Evolutionary conservation across 1,140 invertebrate genomes (phyloP).

Genomic region (Hypothenemus hampei): DNA sequence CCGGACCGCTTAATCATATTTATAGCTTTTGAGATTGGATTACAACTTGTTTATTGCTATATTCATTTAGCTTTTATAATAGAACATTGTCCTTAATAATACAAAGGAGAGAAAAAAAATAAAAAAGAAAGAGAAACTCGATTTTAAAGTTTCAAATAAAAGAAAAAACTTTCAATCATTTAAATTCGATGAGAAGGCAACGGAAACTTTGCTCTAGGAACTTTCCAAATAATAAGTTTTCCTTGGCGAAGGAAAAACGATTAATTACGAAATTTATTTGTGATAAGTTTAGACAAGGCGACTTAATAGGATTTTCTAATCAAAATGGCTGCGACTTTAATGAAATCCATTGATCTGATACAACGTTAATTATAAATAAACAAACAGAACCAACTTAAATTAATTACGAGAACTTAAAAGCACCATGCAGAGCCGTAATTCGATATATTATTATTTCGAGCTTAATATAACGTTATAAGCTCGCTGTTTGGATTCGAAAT

Average conservation of each 20-base stretch:
- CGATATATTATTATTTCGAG: slow-evolving; percentile 23
- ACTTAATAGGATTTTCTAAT: slow-evolving; percentile 39
- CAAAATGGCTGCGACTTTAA: slow-evolving; percentile 39
- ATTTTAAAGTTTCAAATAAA: slow-evolving; percentile 1
- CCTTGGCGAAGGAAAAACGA: slow-evolving; percentile 27
- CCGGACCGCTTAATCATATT: slow-evolving; percentile 13
- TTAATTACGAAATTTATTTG: slow-evolving; percentile 37
- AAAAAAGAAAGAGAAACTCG: background rate
- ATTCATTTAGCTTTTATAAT: background rate
- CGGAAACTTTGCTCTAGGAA: slow-evolving; percentile 8
- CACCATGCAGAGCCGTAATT: slow-evolving; percentile 18
- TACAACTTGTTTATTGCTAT: slow-evolving; percentile 4
- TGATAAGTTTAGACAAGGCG: slow-evolving; percentile 28
- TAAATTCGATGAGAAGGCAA: too few species aligned
- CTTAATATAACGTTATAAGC: slow-evolving; percentile 36
- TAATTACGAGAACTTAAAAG: slow-evolving; percentile 32
- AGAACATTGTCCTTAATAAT: background rate
- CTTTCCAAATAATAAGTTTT: slow-evolving; percentile 30
- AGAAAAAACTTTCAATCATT: too few species aligned
- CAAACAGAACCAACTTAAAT: slow-evolving; percentile 40
- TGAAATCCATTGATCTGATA: slow-evolving; percentile 41
- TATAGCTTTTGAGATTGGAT: slow-evolving; percentile 8
- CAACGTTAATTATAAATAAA: slow-evolving; percentile 43
- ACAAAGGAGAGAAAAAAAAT: background rate
- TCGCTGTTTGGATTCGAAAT: slow-evolving; percentile 34